Conservation (phyloP, 2,888 invertebrate species). For the Eustalomyia histrio region DNA sequence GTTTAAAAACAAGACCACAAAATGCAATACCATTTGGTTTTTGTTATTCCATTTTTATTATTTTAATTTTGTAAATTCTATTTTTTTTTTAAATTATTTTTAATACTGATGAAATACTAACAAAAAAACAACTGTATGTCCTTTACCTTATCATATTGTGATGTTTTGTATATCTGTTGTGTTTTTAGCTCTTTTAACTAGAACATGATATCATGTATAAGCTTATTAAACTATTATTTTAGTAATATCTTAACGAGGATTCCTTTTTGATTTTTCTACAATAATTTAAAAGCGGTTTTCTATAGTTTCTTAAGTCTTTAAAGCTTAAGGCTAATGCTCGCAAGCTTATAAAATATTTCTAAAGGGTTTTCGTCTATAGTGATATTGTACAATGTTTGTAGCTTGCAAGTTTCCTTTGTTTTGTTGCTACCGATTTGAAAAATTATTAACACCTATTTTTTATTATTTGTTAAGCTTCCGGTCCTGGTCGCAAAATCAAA, state of each 20-base stretch:
- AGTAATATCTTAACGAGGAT: too few species aligned
- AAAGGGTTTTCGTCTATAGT: too few species aligned
- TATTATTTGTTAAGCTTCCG: constrained; percentile 70
- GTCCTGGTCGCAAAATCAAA: constrained; percentile 79
- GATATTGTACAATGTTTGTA: constrained; percentile 65
- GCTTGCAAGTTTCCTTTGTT: constrained; percentile 72
- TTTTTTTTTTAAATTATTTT: not conserved
- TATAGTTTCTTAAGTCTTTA: too few species aligned
- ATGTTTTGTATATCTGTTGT: constrained; percentile 36
- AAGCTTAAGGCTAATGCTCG: too few species aligned
- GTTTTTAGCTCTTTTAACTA: constrained; percentile 31
- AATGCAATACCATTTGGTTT: not conserved
- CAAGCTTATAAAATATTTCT: too few species aligned
- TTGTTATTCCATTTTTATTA: not conserved
- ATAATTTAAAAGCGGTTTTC: too few species aligned
- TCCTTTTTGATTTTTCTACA: too few species aligned
- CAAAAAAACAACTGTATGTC: not conserved
- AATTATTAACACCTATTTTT: constrained; percentile 17
- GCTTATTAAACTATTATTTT: too few species aligned
- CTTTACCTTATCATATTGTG: not conserved
- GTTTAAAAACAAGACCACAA: constrained; percentile 14
- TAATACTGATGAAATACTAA: constrained; percentile 22
- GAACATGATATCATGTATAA: too few species aligned
- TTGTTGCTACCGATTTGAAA: constrained; percentile 8
- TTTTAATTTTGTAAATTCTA: not conserved